A percentile compares a stretch with the other conserved stretches of the same genome.
Evolutionary conservation across 2,113 vertebrate genomes (phyloP).

Genomic region (Sapayoa aenigma): DNA sequence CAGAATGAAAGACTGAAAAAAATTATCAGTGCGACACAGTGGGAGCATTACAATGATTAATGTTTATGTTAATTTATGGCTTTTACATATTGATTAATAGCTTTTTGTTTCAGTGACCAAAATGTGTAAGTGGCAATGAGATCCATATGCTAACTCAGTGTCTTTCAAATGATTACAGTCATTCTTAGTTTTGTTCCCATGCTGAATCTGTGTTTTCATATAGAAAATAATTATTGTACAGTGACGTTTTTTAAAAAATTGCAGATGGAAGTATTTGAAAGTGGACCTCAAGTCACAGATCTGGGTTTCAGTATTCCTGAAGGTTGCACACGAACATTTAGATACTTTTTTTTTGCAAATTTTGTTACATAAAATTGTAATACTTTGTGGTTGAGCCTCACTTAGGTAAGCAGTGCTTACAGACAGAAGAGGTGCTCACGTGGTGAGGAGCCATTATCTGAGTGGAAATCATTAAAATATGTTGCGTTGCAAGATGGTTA

Average conservation of each 20-base stretch:
- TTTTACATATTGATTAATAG: conserved; percentile 76
- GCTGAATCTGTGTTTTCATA: conserved; percentile 41
- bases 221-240: conserved; percentile 20
- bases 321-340: neutral
- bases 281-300: neutral
- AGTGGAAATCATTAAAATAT: neutral
- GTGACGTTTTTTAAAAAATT: neutral
- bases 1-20: conserved; percentile 58
- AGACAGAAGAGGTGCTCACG: neutral
- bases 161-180: conserved; percentile 57
- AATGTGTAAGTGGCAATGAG: conserved; percentile 71
- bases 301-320: neutral
- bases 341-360: neutral
- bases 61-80: conserved; percentile 73
- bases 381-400: neutral
- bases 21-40: conserved; percentile 60
- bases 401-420: neutral
- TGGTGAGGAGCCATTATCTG: neutral
- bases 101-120: conserved; percentile 70
- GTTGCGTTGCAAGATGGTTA: neutral
- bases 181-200: conserved; percentile 57
- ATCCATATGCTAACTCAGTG: conserved; percentile 72
- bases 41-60: conserved; percentile 75
- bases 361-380: neutral
- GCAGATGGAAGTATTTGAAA: conserved; percentile 47